Evolutionary conservation across 2,113 vertebrate genomes (phyloP).

Genomic region (Vireo altiloquus): DNA sequence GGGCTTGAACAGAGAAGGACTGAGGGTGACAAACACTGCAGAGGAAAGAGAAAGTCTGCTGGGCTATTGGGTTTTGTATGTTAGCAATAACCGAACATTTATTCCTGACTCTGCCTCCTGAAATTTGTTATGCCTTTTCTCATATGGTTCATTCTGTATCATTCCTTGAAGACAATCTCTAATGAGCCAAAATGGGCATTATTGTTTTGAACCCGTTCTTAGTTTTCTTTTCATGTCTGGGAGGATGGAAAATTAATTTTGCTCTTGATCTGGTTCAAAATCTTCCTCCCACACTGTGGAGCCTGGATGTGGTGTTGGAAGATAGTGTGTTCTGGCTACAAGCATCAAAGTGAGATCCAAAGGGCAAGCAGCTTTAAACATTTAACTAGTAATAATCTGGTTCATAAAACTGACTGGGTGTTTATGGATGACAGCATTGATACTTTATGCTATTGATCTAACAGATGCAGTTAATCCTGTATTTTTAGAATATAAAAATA

Average conservation of each 20-base stretch:
- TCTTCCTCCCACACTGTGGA: constrained; percentile 15
- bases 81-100: not conserved
- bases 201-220: not conserved
- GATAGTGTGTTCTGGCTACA: not conserved
- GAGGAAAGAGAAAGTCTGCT: not conserved
- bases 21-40: not conserved
- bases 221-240: not conserved
- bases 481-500: constrained; percentile 25
- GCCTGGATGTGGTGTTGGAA: constrained; percentile 12
- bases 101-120: not conserved
- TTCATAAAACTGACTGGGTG: not conserved
- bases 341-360: constrained; percentile 24
- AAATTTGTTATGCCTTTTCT: not conserved
- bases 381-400: constrained; percentile 39
- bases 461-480: constrained; percentile 9
- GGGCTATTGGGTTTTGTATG: not conserved
- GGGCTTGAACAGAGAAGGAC: not conserved
- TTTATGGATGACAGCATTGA: not conserved
- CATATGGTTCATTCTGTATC: not conserved
- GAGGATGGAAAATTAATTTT: constrained; percentile 18
- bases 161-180: not conserved
- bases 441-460: constrained; percentile 4
- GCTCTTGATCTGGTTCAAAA: constrained; percentile 13
- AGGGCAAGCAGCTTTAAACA: constrained; percentile 46
- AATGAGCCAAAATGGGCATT: not conserved